Evolutionary conservation across 1,140 invertebrate genomes (phyloP).

Genomic region (Zeugodacus cucurbitae): DNA sequence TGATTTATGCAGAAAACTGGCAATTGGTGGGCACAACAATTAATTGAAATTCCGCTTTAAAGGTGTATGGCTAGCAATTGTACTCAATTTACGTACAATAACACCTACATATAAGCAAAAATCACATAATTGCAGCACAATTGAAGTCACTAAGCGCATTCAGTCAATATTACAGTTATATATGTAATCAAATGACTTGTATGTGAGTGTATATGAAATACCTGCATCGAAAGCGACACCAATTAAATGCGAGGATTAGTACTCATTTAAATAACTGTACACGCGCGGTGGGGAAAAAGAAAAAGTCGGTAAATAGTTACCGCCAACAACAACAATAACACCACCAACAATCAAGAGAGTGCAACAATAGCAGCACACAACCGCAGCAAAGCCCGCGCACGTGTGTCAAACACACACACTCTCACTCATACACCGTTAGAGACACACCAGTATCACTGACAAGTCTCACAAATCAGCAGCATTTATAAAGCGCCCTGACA

Average conservation of each 20-base stretch:
- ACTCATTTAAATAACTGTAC: conserved; percentile 30
- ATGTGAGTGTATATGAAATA: neutral
- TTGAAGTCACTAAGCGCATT: no score
- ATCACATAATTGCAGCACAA: no score
- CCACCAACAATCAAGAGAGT: neutral
- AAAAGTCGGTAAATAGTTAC: neutral
- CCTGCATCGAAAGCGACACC: neutral
- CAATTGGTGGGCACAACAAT: neutral
- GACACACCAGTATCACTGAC: neutral
- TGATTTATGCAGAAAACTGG: neutral
- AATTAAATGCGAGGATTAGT: conserved; percentile 17
- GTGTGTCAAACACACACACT: neutral
- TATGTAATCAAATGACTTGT: neutral
- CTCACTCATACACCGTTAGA: neutral
- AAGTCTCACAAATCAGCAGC: neutral
- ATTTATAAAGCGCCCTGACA: neutral
- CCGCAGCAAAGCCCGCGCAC: neutral
- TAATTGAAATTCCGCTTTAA: neutral
- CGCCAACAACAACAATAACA: neutral
- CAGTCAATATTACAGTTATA: neutral
- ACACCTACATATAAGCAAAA: neutral
- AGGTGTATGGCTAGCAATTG: neutral
- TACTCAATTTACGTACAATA: neutral
- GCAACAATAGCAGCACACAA: neutral
- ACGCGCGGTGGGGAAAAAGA: no score